Base-by-base conservation (phyloP, 2,113 vertebrate species). In the Capricornis sumatraensis region DNA sequence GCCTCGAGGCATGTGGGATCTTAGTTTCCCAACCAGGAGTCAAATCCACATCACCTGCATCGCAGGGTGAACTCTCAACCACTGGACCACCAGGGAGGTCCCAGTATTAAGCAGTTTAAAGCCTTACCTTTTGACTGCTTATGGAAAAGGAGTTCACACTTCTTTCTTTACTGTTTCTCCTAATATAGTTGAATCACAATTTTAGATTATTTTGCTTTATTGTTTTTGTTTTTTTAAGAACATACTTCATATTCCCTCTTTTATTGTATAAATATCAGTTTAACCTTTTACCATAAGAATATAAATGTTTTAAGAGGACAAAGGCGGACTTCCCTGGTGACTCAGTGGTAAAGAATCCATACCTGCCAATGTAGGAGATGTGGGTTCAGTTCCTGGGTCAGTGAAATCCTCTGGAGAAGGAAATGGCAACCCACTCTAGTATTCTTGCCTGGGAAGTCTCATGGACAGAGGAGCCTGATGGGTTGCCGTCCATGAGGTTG, bases 251-350 rank as follows among this genome's bases (percentile, higher is more conserved):
- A 99, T 99, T 99, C 99, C 98, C 99, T 99, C 99, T 99, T 99
- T 99, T 99, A 99, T 99, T 99, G 99, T 99, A 99, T 99, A 99
- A 99, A 99, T 99, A 99, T 99, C 99, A 99, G 99, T 99, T 99
- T 99, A 99, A 99, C 99, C 99, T 99, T 99, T 99, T 99, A 99
- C 99, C 99, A 99, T 99, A 99, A 99, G 99, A 99, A 99, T 99
- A 99, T 99, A 99, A 99, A 99, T 99, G 99, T 99, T 97, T 99
- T 99, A 99, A 99, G 99, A 99, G 55, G 55, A 82, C 79, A 64
- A 7, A 84, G 55, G 40, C 3, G 3, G 40, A 43, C 71, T 76
- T 76, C 71, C 21, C 71, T 76, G 71, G 71, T 76, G 23, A 43
- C 12, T 76, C 71, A 76, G 23, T 43, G 71, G 40, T 76, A 76